A percentile compares a stretch with the other conserved stretches of the same genome.
These are phyloP conservation scores for Belgica antarctica DNA, from an alignment of 2,888 invertebrate species.

Conservation along the genomic window DNA sequence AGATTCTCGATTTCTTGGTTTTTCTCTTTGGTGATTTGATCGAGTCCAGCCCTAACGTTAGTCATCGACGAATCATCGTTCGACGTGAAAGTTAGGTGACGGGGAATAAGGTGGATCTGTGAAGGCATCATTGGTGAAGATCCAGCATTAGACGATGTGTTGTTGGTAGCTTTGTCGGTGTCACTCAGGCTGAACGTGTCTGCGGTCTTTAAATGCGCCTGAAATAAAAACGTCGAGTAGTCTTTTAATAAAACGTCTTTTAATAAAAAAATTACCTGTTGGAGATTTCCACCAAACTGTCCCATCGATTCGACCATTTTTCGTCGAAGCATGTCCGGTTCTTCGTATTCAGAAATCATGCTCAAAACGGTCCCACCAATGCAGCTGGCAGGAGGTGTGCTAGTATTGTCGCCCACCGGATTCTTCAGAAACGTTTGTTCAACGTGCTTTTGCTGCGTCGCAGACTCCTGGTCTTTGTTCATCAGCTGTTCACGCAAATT, in stretches of 20 bases:
- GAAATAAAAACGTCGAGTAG: neutral
- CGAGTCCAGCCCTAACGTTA: conserved; percentile 58
- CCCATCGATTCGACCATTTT: conserved; percentile 52
- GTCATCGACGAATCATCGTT: conserved; percentile 50
- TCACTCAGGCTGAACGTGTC: neutral
- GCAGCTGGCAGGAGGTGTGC: conserved; percentile 9
- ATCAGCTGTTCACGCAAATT: conserved; percentile 59
- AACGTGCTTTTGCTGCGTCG: conserved; percentile 54
- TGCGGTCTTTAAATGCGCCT: neutral
- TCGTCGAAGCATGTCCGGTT: conserved; percentile 62
- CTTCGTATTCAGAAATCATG: conserved; percentile 62
- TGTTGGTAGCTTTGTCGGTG: conserved; percentile 29
- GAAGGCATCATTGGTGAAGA: conserved; percentile 27
- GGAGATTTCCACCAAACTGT: neutral
- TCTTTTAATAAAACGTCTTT: neutral
- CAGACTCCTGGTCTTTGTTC: conserved; percentile 55
- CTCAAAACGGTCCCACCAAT: conserved; percentile 7
- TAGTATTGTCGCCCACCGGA: neutral
- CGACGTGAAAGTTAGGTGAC: conserved; percentile 56
- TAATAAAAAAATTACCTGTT: neutral
- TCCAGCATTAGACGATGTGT: neutral
- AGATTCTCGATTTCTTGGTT: conserved; percentile 57
- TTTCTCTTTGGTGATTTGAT: conserved; percentile 49
- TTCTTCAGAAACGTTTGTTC: conserved; percentile 52
- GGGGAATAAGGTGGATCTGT: conserved; percentile 47